Base-by-base conservation (phyloP, 53 echinoderm and acorn worm genomes). In the Temnopleurus reevesii region DNA sequence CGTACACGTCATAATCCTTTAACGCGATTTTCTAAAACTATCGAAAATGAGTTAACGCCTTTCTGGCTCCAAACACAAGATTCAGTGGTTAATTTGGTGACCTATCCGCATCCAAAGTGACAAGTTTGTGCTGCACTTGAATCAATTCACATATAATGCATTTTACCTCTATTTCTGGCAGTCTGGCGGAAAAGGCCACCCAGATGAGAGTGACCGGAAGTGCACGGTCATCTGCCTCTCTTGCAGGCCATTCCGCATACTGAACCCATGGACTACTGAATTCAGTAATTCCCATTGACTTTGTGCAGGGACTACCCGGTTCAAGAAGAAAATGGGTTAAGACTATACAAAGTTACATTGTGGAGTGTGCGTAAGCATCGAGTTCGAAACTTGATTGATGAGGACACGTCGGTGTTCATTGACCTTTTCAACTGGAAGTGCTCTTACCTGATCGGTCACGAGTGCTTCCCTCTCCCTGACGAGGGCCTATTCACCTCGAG, bases 361-460 rank as follows among this genome's bases (percentile, higher is more conserved):
- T 21, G 38, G 71, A 41, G 41, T 60, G 85, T 43, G 59, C 61
- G 59, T 44, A 44, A 59, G 61, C 43, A 85, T 58, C 23, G 55
- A 55, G 59, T 26, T 36, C 41, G 27, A 59, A 45, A 43, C 26
- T 43, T 85, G 59, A 85, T 85, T 85, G 85, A 85, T 85, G 85
- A 25, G 59, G 59, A 60, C 85, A 60, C 44, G 60, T 59, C 59
- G 85, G 60, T 85, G 85, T 85, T 85, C 60, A 85, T 44, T 85
- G 85, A 85, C 85, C 85, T 85, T 59, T 85, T 59, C 61, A 59
- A 85, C 45, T 85, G 85, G 85, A 85, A 85, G 85, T 85, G 60
- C 46, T 85, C 33, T 60, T 44, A 45, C 85, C 85, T 46, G 46
- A 59, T 60, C 41, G 12, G 31, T 25, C 12, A 25, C 12, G 45